Evolutionary conservation across 2,797 vertebrate genomes (phyloP), one percentile per base, ranked within the genome.

Genomic region (Gadopsis marmoratus): DNA sequence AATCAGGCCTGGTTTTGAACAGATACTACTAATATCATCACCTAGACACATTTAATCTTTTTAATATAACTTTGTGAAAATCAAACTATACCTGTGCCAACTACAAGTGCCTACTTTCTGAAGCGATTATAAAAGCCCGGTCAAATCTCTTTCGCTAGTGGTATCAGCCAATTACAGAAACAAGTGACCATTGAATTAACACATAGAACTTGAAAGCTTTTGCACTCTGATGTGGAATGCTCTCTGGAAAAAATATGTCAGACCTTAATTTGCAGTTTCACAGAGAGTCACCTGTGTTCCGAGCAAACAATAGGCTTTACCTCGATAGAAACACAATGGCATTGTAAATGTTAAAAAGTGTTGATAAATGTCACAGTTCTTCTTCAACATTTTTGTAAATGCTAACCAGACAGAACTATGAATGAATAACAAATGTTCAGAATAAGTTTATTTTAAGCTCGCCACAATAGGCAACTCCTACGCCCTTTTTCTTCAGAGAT

Each of bases 111-210:
- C 86, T 90, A 89, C 90, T 90, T 92, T 91, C 75, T 87, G 82
- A 90, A 94, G 90, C 54, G 78, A 90, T 92, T 87, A 93, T 91
- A 93, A 92, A 93, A 94, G 88, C 91, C 79, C 58, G 84, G 91
- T 92, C 90, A 94, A 93, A 93, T 91, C 91, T 87, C 89, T 92
- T 89, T 82, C 60, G 63, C 87, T 89, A 69, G 89, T 80, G 89
- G 87, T 86, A 91, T 88, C 90, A 91, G 89, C 76, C 89, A 92
- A 93, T 95, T 93, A 92, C 78, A 92, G 87, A 92, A 94, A 94
- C 87, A 93, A 95, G 91, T 93, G 93, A 94, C 92, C 90, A 93
- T 90, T 94, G 89, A 95, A 95, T 94, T 93, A 94, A 90, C 91
- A 94, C 91, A 71, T 88, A 79, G 65, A 94, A 94, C 91, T 93